Conservation (phyloP, 2,113 vertebrate genomes). For the Pluvialis apricaria region DNA sequence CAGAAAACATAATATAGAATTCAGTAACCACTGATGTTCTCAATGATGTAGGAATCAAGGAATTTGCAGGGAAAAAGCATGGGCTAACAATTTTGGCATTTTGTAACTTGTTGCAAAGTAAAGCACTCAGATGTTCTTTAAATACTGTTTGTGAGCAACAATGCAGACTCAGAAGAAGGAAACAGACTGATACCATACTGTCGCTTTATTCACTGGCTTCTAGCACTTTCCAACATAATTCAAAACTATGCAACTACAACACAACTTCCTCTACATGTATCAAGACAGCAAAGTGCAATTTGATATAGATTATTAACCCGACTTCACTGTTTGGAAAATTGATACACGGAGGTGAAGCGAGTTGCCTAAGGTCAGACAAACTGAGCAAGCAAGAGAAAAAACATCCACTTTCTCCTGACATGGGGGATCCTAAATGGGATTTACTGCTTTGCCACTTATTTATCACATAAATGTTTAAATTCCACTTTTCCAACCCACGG, state of each 20-base stretch:
- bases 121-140: neutral
- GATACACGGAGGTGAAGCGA: neutral
- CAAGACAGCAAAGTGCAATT: neutral
- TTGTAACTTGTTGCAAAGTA: neutral
- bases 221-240: neutral
- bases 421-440: neutral
- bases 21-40: neutral
- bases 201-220: neutral
- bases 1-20: neutral
- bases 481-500: accelerated
- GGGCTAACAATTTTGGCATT: neutral
- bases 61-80: neutral
- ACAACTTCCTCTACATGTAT: neutral
- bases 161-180: neutral
- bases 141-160: neutral
- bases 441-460: neutral
- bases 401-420: neutral
- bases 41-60: neutral
- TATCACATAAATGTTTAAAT: neutral
- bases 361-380: neutral
- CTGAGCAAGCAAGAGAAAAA: neutral
- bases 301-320: neutral
- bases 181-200: neutral
- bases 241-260: neutral
- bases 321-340: neutral